A percentile compares a stretch with the other conserved stretches of the same genome.
Conservation (phyloP, 2,888 invertebrate species). For the Apodemia zela region DNA sequence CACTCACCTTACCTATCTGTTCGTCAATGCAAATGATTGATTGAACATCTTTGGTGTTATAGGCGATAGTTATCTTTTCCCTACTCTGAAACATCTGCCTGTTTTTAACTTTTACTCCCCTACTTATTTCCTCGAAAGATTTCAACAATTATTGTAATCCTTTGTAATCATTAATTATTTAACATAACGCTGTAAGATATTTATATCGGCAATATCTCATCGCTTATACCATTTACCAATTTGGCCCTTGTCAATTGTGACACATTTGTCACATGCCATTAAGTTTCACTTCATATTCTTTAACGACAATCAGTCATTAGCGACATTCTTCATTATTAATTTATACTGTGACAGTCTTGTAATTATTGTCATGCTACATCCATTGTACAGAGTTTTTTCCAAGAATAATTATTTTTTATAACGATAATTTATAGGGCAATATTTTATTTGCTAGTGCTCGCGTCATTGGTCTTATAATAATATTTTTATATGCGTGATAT, state of each 20-base stretch:
- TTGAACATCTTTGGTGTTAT: too few species aligned
- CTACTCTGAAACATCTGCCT: too few species aligned
- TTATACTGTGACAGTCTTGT: slow-evolving; percentile 7
- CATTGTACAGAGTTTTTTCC: background rate
- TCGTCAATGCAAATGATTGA: too few species aligned
- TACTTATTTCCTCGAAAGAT: too few species aligned
- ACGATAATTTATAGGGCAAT: background rate
- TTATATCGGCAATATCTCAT: slow-evolving; percentile 10
- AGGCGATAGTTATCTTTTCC: too few species aligned
- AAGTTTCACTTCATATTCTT: slow-evolving; percentile 51
- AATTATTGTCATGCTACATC: slow-evolving; percentile 10
- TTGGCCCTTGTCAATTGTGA: slow-evolving; percentile 47
- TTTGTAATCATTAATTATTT: too few species aligned
- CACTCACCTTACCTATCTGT: too few species aligned
- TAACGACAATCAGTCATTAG: slow-evolving; percentile 42
- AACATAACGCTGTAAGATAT: background rate
- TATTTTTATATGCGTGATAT: too few species aligned
- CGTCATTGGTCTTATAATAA: too few species aligned
- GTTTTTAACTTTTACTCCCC: too few species aligned
- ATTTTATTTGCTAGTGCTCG: too few species aligned
- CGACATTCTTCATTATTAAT: slow-evolving; percentile 18
- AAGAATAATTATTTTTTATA: background rate
- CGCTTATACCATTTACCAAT: slow-evolving; percentile 41
- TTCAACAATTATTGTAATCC: too few species aligned
- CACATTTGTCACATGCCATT: slow-evolving; percentile 48